Conservation (phyloP, 37 sponge, comb jelly and placozoan species). For the Halichondria panicea region DNA sequence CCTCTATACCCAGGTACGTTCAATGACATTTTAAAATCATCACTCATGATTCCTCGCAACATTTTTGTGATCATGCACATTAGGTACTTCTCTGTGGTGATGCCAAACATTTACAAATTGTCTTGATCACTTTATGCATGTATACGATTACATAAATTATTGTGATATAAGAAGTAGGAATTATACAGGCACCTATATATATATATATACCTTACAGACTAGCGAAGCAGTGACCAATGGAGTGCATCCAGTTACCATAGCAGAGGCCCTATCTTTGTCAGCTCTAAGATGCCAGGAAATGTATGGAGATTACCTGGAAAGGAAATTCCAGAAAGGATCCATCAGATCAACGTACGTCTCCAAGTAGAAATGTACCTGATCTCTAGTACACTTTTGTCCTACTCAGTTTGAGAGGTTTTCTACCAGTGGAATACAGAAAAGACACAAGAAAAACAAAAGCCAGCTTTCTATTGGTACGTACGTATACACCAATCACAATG, state of each 20-base stretch:
- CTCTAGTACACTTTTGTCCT: too few relatives aligned
- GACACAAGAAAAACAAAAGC: too few relatives aligned
- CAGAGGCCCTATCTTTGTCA: conserved; percentile 49
- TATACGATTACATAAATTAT: too few relatives aligned
- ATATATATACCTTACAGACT: conserved; percentile 4
- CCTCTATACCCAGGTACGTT: conserved; percentile 53
- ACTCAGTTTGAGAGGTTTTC: conserved; percentile 13
- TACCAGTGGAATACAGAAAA: conserved; percentile 53
- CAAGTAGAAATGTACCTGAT: too few relatives aligned
- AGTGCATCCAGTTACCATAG: conserved; percentile 34
- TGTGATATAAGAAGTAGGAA: conserved; percentile 3
- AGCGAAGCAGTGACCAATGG: conserved; percentile 36
- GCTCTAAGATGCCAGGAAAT: conserved; percentile 53
- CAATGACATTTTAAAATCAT: background rate
- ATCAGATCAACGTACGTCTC: conserved; percentile 7
- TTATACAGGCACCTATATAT: background rate
- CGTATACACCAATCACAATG: too few relatives aligned
- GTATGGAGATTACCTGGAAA: conserved; percentile 57
- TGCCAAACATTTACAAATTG: too few relatives aligned
- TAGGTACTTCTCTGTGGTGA: too few relatives aligned
- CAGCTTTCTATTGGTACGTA: too few relatives aligned
- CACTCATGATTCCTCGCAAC: background rate
- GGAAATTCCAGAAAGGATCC: conserved; percentile 50
- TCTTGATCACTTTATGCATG: too few relatives aligned
- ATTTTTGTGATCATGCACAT: too few relatives aligned